phyloP scores from a whole-genome alignment of 2,888 invertebrate species.

The Sturmia bella region DNA sequence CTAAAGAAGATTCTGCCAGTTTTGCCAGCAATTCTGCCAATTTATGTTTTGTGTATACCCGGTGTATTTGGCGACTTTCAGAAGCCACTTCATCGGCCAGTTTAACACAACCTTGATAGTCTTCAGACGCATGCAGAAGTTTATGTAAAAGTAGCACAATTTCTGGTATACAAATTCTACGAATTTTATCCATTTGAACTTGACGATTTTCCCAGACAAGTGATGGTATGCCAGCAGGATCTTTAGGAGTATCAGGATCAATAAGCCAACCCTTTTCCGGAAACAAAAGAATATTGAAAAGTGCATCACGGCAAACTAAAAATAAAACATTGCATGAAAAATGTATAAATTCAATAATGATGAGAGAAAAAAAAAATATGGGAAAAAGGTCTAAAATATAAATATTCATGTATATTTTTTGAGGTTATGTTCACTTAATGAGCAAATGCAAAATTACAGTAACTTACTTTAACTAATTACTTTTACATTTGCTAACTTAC shows the following conservation, averaged over 20 bases:
- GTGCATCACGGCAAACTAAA: slow-evolving; percentile 88
- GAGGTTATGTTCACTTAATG: too few relatives aligned
- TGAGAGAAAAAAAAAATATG: neutral
- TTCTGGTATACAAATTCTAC: slow-evolving; percentile 92
- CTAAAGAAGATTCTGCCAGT: slow-evolving; percentile 89
- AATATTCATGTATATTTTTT: too few relatives aligned
- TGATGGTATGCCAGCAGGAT: slow-evolving; percentile 82
- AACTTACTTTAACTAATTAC: too few relatives aligned
- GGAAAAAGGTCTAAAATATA: too few relatives aligned
- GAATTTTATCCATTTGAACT: slow-evolving; percentile 87
- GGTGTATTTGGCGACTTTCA: slow-evolving; percentile 90
- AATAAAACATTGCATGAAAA: neutral
- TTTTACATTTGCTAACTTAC: too few relatives aligned
- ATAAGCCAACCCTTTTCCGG: slow-evolving; percentile 95
- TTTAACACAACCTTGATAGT: slow-evolving; percentile 89
- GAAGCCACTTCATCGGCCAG: slow-evolving; percentile 90
- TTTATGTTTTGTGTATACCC: slow-evolving; percentile 90
- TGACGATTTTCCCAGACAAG: slow-evolving; percentile 83
- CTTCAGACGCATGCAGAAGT: slow-evolving; percentile 89
- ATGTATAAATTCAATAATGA: neutral
- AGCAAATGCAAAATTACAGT: too few relatives aligned
- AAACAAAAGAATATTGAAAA: slow-evolving; percentile 94
- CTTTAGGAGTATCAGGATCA: slow-evolving; percentile 85
- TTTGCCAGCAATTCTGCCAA: slow-evolving; percentile 89
- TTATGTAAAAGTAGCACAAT: slow-evolving; percentile 89